These are phyloP conservation scores for Styela plicata DNA, from an alignment of 23 tunicate genomes.

Conservation along the genomic window DNA sequence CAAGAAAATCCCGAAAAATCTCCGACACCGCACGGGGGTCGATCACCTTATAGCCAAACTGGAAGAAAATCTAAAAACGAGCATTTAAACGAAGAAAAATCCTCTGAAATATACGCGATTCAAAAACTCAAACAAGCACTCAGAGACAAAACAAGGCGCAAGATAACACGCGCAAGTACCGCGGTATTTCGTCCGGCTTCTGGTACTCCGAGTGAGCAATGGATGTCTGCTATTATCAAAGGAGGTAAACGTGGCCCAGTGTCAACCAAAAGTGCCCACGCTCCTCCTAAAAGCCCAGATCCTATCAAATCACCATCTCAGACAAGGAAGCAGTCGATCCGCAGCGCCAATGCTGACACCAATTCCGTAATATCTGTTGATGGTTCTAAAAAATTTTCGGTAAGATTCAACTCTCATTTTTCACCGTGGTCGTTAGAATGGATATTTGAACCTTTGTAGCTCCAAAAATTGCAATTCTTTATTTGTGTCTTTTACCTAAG, in stretches of 20 bases:
- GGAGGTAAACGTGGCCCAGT: background rate
- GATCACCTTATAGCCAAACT: background rate
- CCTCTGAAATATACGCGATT: constrained; percentile 35
- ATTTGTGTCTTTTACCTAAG: no score
- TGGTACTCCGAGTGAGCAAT: constrained; percentile 23
- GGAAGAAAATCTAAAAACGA: background rate
- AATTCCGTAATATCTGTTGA: constrained; percentile 1
- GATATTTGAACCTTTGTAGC: no score
- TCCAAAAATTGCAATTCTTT: no score
- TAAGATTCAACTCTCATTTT: no score
- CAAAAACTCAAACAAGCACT: constrained; percentile 56
- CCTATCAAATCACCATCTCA: background rate
- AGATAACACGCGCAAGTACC: constrained; percentile 58
- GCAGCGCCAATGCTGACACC: constrained; percentile 8
- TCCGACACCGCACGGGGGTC: background rate
- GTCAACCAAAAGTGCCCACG: background rate
- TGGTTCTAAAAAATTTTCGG: constrained; percentile 19
- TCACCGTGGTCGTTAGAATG: no score
- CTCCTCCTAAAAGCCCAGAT: background rate
- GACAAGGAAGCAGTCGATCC: background rate
- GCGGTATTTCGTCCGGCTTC: constrained; percentile 29
- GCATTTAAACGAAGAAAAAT: constrained; percentile 7
- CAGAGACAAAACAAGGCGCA: constrained; percentile 61
- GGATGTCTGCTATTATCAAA: constrained; percentile 29
- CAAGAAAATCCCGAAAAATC: background rate